These are phyloP conservation scores for Silurus asotus DNA, from an alignment of 2,113 vertebrate genomes.

Conservation along the genomic window DNA sequence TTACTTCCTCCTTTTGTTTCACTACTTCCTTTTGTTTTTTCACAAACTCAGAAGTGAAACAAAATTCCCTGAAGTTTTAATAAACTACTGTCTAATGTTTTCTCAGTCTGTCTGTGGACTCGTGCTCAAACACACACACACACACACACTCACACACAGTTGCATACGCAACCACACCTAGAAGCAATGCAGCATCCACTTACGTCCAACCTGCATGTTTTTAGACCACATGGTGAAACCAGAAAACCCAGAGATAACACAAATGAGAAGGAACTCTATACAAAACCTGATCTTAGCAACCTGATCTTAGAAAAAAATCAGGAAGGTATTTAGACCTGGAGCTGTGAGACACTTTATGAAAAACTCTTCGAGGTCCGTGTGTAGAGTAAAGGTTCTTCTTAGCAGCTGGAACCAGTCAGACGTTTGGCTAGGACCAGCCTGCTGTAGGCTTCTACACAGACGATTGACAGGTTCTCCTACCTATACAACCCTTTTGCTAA, in stretches of 20 bases:
- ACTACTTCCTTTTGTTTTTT: constrained; percentile 52
- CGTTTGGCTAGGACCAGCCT: not conserved
- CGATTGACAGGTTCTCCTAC: not conserved
- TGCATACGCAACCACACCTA: not conserved
- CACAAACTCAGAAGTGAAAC: constrained; percentile 28
- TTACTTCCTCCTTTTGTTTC: constrained; percentile 53
- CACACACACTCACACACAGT: too few relatives aligned
- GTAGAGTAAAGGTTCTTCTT: too few relatives aligned
- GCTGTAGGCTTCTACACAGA: not conserved
- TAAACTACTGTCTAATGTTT: not conserved
- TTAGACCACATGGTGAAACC: not conserved
- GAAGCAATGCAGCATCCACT: not conserved
- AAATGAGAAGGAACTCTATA: not conserved
- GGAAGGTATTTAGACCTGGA: not conserved
- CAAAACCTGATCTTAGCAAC: not conserved
- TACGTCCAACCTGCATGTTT: not conserved
- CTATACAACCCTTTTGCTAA: too few relatives aligned
- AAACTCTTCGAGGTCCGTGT: too few relatives aligned
- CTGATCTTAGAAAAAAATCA: not conserved
- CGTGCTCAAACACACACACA: too few relatives aligned
- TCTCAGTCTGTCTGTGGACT: not conserved
- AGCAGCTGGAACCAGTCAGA: not conserved
- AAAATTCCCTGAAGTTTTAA: constrained; percentile 37
- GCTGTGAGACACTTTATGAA: too few relatives aligned
- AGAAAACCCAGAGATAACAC: not conserved